phyloP scores from a whole-genome alignment of 2,797 vertebrate genomes.

The Leptatherina wallacei region DNA sequence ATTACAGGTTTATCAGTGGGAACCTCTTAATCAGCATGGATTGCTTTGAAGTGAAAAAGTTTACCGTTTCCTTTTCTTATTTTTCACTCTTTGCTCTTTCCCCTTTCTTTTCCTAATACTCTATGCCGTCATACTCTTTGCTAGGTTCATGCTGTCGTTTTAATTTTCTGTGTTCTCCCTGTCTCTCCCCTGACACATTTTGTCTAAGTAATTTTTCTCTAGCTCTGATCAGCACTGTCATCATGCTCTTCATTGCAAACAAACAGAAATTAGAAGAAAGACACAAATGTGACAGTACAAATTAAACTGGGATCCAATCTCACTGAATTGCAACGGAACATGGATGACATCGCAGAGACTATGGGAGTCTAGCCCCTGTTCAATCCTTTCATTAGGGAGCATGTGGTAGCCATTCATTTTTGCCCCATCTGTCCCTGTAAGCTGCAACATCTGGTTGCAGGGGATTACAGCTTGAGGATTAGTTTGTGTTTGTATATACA shows the following conservation, averaged over 20 bases:
- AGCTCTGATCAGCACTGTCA: conserved; percentile 30
- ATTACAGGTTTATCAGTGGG: conserved; percentile 26
- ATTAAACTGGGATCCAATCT: conserved; percentile 51
- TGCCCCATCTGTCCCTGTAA: conserved; percentile 54
- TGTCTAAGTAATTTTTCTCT: conserved; percentile 23
- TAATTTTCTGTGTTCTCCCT: not conserved
- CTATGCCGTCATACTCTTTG: conserved; percentile 7
- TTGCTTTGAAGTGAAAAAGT: conserved; percentile 35
- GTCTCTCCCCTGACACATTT: conserved; percentile 4
- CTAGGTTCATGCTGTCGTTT: conserved; percentile 35
- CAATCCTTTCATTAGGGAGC: conserved; percentile 61
- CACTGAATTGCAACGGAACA: conserved; percentile 34
- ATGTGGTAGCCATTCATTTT: conserved; percentile 62
- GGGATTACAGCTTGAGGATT: conserved; percentile 68
- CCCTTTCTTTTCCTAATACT: conserved; percentile 9
- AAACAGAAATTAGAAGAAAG: conserved; percentile 35
- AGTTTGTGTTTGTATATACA: conserved; percentile 66
- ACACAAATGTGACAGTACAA: conserved; percentile 47
- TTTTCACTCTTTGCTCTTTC: conserved; percentile 5
- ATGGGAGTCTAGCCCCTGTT: conserved; percentile 25
- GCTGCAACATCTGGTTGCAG: conserved; percentile 73
- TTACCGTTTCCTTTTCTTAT: conserved; percentile 21
- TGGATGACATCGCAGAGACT: conserved; percentile 41
- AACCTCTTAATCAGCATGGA: conserved; percentile 26
- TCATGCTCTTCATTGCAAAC: conserved; percentile 32